Evolutionary conservation across 2,113 vertebrate species (phyloP), one percentile per base, ranked within the genome.

Genomic region (Redunca redunca): DNA sequence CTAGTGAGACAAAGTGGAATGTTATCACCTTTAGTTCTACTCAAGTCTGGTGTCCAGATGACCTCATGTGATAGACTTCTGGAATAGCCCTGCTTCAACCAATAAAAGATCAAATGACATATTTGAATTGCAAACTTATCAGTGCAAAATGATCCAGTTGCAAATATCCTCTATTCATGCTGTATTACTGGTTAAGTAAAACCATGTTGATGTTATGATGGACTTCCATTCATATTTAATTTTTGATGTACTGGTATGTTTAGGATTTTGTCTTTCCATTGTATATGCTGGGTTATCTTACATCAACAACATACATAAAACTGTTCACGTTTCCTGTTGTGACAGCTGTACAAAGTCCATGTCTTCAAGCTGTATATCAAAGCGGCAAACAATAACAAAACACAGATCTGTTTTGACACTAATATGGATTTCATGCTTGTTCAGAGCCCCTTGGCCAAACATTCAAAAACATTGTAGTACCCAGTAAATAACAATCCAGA

Each of bases 401-500:
- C 50, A 91, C 87, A 95, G 71, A 85, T 94, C 93, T 91, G 28
- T 86, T 97, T 86, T 96, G 97, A 97, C 94, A 97, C 94, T 96
- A 95, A 97, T 94, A 95, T 89, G 84, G 25, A 97, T 97, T 97
- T 91, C 85, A 91, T 94, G 85, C 77, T 96, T 97, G 80, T 95
- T 96, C 94, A 95, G 15, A 89, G 53, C 67, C 90, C 88, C 23
- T 94, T 97, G 91, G 77, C 64, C 95, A 98, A 85, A 94, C 74
- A 92, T 88, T 96, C 71, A 96, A 95, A 96, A 97, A 83, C 11
- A 94, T 25, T 93, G 71, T 96, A 88, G 55, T 80, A 80, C 43
- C 26, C 46, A 88, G 48, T 94, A 96, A 96, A 71, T 88, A 97
- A 92, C 26, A 81, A 16, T 71, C 81, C 67, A 94, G 92, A 90